phyloP scores from a whole-genome alignment of 2,888 invertebrate species.

The Apamea sordens region DNA sequence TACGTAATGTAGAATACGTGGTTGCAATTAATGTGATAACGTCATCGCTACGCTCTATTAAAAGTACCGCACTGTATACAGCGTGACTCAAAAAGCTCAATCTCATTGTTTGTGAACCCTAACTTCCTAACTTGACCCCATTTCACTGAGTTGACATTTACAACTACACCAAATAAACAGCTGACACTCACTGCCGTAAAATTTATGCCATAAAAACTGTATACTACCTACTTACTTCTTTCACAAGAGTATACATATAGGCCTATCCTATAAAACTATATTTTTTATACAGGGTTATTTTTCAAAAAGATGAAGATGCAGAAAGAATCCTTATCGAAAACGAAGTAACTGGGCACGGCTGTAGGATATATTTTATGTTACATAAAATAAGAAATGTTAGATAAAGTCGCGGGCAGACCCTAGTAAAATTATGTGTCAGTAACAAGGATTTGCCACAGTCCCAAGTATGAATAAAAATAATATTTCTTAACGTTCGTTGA shows the following conservation, averaged over 20 bases:
- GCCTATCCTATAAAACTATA: neutral
- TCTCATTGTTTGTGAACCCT: conserved; percentile 28
- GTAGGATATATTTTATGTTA: neutral
- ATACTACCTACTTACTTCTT: conserved; percentile 3
- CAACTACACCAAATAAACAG: conserved; percentile 49
- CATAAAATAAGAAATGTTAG: neutral
- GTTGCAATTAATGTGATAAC: neutral
- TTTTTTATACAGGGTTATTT: too few species aligned
- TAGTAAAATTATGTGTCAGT: conserved; percentile 8
- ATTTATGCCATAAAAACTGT: conserved; percentile 49
- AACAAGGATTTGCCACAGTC: conserved; percentile 18
- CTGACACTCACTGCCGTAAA: conserved; percentile 49
- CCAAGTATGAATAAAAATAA: conserved; percentile 47
- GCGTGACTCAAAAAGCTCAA: neutral
- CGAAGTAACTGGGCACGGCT: neutral
- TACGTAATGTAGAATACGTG: neutral
- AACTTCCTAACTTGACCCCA: conserved; percentile 38
- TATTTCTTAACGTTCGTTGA: conserved; percentile 36
- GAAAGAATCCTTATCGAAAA: neutral
- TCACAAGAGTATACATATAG: neutral
- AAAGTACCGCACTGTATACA: neutral
- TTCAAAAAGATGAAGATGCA: too few species aligned
- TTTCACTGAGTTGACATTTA: conserved; percentile 61
- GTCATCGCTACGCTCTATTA: neutral
- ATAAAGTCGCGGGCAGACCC: neutral